Base-by-base conservation (phyloP, 2,113 vertebrate genomes). In the Silurus glanis region DNA sequence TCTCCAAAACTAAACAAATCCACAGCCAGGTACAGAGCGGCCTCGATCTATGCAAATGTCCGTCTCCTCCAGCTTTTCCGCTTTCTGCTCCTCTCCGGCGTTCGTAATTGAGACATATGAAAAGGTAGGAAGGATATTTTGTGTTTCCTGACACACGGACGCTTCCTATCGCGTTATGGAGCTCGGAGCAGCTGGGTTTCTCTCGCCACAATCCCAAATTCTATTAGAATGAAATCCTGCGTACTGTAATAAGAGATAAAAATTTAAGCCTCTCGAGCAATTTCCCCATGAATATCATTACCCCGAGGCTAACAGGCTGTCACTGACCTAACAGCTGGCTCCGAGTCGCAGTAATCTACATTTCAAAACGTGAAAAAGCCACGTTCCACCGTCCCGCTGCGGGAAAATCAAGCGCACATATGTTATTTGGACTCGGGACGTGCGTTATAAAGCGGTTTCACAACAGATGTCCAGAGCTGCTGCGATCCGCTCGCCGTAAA, bases 251-350 rank as follows among this genome's bases (percentile, higher is more conserved):
- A 82, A 89, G 64, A 89, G 71, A 87, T 87, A 83, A 85, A 82
- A 87, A 82, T 85, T 85, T 78, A 89, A 87, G 83, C 88, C 69
- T 82, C 69, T 76, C 80, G 28, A 67, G 84, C 80, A 87, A 90
- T 87, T 83, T 82, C 75, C 82, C 84, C 88, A 87, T 87, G 87
- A 83, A 89, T 90, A 71, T 88, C 67, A 83, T 87, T 88, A 89
- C 72, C 80, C 58, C 5, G 64, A 83, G 83, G 81, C 88, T 88
- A 84, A 74, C 80, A n/a, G 82, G 83, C 87, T 85, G 71, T 47
- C 66, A 84, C 59, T 85, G 81, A 72, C 75, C 83, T 84, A 56
- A 86, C 86, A 80, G 83, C 86, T 87, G 86, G 74, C 47, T 13
- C 83, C 61, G 28, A 67, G 80, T 74, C 67, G 72, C 51, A 81